These are phyloP conservation scores for Macrobrachium nipponense DNA, from an alignment of 1,140 invertebrate genomes.

Conservation along the genomic window DNA sequence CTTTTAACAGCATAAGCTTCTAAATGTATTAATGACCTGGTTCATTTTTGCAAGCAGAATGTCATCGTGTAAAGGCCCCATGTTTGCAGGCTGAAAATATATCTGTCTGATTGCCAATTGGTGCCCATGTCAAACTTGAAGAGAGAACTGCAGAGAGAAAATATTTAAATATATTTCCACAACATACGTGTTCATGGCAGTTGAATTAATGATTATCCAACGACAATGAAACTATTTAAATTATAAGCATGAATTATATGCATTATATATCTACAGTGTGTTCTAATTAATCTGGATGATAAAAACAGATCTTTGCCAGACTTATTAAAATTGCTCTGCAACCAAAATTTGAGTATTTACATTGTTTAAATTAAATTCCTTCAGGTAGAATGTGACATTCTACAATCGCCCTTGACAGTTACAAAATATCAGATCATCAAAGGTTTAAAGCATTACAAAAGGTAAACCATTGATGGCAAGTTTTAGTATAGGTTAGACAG, in stretches of 20 bases:
- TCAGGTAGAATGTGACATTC: too few species aligned
- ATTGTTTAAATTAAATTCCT: too few species aligned
- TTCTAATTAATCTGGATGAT: background rate
- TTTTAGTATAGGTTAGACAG: too few species aligned
- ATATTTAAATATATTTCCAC: background rate
- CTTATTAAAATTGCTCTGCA: background rate
- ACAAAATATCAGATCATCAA: too few species aligned
- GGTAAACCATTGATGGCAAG: too few species aligned
- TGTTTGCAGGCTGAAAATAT: constrained; percentile 71
- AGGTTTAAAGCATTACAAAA: too few species aligned
- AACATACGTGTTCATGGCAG: too few species aligned
- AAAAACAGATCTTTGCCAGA: background rate
- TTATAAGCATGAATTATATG: too few species aligned
- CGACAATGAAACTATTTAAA: too few species aligned
- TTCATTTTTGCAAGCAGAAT: constrained; percentile 95
- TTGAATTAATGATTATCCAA: too few species aligned
- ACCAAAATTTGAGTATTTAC: too few species aligned
- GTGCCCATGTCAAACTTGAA: constrained; percentile 91
- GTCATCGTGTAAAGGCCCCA: constrained; percentile 88
- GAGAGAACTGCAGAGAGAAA: constrained; percentile 80
- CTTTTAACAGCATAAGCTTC: constrained; percentile 91
- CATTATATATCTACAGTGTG: background rate
- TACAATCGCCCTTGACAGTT: too few species aligned
- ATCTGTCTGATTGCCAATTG: constrained; percentile 86
- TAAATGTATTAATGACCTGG: constrained; percentile 90